These are phyloP conservation scores for Enteromius mattozi DNA, from an alignment of 2,797 vertebrate species.

Conservation along the genomic window DNA sequence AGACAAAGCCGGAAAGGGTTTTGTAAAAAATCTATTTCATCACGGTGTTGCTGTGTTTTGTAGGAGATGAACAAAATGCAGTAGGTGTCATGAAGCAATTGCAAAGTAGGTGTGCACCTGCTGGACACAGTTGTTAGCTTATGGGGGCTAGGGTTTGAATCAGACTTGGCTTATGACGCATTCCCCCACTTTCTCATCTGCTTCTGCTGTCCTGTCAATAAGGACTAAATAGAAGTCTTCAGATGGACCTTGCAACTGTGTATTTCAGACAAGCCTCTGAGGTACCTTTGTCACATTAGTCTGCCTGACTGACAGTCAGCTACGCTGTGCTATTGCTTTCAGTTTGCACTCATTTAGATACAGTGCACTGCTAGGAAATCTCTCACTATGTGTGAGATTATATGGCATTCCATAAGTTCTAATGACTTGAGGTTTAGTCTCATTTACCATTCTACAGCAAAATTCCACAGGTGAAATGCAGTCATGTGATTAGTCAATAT, in stretches of 20 bases:
- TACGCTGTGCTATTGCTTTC: neutral
- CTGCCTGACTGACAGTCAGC: neutral
- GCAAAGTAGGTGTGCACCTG: neutral
- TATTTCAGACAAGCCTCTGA: neutral
- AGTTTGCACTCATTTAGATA: neutral
- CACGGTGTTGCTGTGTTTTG: conserved; percentile 16
- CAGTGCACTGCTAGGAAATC: neutral
- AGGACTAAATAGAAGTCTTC: neutral
- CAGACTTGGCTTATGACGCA: neutral
- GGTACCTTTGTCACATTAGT: neutral
- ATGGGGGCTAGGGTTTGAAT: neutral
- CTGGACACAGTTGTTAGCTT: neutral
- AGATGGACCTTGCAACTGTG: neutral
- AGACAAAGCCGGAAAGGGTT: conserved; percentile 9
- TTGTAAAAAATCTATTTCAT: conserved; percentile 36
- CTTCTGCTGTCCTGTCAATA: neutral
- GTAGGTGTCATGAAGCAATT: neutral
- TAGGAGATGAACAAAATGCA: conserved; percentile 5
- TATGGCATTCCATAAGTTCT: neutral
- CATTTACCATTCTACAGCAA: neutral
- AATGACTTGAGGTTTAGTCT: neutral
- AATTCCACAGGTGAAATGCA: neutral
- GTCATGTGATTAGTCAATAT: neutral
- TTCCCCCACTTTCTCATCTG: neutral
- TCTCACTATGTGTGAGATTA: neutral